Base-by-base conservation (phyloP, 2,113 vertebrate genomes). In the Oenanthe melanoleuca region DNA sequence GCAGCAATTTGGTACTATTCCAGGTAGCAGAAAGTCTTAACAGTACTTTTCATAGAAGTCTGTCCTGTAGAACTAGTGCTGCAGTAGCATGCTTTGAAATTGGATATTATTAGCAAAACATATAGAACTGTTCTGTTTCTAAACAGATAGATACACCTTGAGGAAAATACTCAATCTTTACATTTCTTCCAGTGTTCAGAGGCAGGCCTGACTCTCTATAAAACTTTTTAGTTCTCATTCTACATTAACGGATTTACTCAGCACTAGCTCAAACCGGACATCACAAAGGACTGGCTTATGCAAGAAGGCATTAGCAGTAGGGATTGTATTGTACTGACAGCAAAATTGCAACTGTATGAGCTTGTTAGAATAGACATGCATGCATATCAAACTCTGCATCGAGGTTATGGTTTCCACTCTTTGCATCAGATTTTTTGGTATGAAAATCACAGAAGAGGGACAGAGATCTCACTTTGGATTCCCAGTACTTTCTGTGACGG, bases 201-300 rank as follows among this genome's bases (percentile, higher is more conserved):
- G 29, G 33, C 45, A 86, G 52, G 56, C 34, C 24, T 70, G 47
- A 9, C 21, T 66, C 38, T 64, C 56, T 24, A 29, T 7, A 1
- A n/a, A 88, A 66, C 20, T 45, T 25, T 10, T 6, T 71, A 44
- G 23, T 64, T 92, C 56, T 77, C 12, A 10, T 70, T 95, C 44
- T 89, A 14, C 1, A 2, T 84, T 71, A 89, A 70, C 38, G 80
- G 37, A 63, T 92, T 71, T 96, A 60, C 44, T 81, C 28, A 49
- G 56, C 13, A 5, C 92, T 93, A 20, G 75, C 80, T 93, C 34
- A 81, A 84, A 67, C 94, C 91, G 57, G 77, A 81, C 44, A 25
- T 70, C 53, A 88, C 91, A 93, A 88, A 90, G 61, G 71, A 49
- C 47, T 71, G 88, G 49, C 15, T 94, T 71, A 8, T 87, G 69